Percentiles rank a stretch among this genome's conserved stretches.
These are phyloP conservation scores for Carassius auratus DNA, from an alignment of 2,113 vertebrate genomes.

Conservation along the genomic window DNA sequence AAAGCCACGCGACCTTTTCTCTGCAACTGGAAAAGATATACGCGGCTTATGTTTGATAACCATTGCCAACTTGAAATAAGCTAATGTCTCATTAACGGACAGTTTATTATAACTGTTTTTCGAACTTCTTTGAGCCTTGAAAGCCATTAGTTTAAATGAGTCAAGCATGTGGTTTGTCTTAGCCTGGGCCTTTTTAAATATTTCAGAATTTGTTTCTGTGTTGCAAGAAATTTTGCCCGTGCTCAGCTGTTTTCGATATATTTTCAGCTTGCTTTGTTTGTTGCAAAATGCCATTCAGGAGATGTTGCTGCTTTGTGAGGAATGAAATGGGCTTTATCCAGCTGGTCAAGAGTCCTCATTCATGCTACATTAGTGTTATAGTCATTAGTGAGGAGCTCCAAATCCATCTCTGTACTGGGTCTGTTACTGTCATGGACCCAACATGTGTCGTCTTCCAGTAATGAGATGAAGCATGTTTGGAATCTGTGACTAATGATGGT, in stretches of 20 bases:
- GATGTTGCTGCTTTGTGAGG: neutral
- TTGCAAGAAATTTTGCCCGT: neutral
- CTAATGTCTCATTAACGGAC: neutral
- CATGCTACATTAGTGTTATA: conserved; percentile 11
- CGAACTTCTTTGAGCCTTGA: neutral
- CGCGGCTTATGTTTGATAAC: neutral
- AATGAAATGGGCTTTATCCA: neutral
- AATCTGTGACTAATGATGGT: conserved; percentile 54
- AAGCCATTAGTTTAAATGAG: neutral
- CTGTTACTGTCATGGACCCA: conserved; percentile 32
- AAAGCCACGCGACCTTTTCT: neutral
- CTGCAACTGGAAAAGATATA: neutral
- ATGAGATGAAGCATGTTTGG: conserved; percentile 39
- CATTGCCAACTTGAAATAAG: neutral
- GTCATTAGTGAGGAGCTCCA: conserved; percentile 11
- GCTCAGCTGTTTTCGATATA: neutral
- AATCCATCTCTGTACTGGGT: conserved; percentile 37
- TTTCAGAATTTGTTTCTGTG: neutral
- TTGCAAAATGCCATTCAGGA: conserved; percentile 32
- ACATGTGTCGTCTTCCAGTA: conserved; percentile 36
- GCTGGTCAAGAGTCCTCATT: conserved; percentile 20
- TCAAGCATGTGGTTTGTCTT: conserved; percentile 12
- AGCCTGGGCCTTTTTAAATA: neutral
- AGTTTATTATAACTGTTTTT: neutral
- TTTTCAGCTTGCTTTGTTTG: conserved; percentile 14